A percentile compares a stretch with the other conserved stretches of the same genome.
Conservation (phyloP, 2,888 invertebrate species). For the Volucella bombylans region DNA sequence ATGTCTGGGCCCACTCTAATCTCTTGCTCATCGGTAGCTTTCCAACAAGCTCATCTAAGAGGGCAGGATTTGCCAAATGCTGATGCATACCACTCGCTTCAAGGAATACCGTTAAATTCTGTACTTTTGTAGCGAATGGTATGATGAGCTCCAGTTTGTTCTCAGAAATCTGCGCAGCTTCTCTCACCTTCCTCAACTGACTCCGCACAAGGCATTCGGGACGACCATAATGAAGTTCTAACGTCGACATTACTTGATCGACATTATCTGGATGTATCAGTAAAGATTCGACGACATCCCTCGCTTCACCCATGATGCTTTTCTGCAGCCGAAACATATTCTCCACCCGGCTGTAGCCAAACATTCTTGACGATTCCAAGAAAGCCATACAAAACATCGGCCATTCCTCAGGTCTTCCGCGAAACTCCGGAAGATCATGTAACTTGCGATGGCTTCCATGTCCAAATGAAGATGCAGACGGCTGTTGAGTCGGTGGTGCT, state of each 20-base stretch:
- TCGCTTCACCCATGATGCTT: not conserved
- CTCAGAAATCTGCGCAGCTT: constrained; percentile 26
- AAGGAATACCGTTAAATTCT: constrained; percentile 23
- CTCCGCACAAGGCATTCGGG: too few relatives aligned
- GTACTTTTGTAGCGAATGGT: constrained; percentile 12
- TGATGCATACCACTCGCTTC: constrained; percentile 12
- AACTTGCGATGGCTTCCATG: too few relatives aligned
- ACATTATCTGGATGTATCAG: too few relatives aligned
- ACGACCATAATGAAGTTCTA: constrained; percentile 20
- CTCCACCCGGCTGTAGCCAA: constrained; percentile 42
- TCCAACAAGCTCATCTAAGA: constrained; percentile 24
- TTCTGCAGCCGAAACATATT: constrained; percentile 39
- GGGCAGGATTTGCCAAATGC: constrained; percentile 37
- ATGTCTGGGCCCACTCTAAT: constrained; percentile 32
- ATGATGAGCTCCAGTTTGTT: constrained; percentile 32
- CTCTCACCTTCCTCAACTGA: too few relatives aligned
- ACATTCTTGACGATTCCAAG: constrained; percentile 45
- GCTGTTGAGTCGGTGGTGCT: too few relatives aligned
- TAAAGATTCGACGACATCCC: too few relatives aligned
- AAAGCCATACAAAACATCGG: constrained; percentile 62
- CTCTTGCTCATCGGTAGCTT: constrained; percentile 46
- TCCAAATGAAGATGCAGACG: too few relatives aligned
- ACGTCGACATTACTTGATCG: too few relatives aligned
- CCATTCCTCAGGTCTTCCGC: constrained; percentile 20
- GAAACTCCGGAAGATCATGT: too few relatives aligned